These are phyloP conservation scores for Folsomia manolachei DNA, from an alignment of 2,888 invertebrate species.

Conservation along the genomic window DNA sequence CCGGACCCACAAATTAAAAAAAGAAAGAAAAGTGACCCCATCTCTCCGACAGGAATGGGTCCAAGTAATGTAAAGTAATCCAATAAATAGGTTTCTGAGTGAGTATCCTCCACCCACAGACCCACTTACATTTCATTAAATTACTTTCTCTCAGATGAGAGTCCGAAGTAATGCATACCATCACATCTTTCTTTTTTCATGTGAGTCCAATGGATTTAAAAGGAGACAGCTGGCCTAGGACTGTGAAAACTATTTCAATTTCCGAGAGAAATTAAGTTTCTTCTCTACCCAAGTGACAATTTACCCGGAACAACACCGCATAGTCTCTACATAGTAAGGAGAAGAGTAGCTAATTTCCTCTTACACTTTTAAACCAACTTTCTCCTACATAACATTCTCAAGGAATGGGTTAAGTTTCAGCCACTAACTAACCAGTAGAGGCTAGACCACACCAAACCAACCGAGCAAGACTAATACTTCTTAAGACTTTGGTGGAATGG, in stretches of 20 bases:
- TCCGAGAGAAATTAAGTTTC: not conserved
- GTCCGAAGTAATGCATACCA: not conserved
- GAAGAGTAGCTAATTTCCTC: not conserved
- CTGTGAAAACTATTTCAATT: not conserved
- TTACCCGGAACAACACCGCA: no score
- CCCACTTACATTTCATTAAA: not conserved
- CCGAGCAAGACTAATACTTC: no score
- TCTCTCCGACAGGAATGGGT: not conserved
- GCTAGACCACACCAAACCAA: no score
- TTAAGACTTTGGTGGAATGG: no score
- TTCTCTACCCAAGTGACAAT: not conserved
- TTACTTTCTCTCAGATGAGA: not conserved
- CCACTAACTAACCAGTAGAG: no score
- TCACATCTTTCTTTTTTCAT: not conserved
- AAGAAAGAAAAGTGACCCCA: not conserved
- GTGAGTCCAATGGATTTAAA: not conserved
- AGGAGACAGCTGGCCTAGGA: not conserved
- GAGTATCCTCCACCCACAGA: not conserved
- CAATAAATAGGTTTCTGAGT: not conserved
- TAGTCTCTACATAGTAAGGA: no score
- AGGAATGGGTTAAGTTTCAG: no score
- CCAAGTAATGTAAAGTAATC: not conserved
- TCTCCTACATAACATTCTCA: not conserved
- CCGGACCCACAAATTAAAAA: not conserved
- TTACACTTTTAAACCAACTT: not conserved